A percentile compares a stretch with the other conserved stretches of the same genome.
Evolutionary conservation across 2,797 vertebrate species (phyloP).

Genomic region (Muscicapa comitata): DNA sequence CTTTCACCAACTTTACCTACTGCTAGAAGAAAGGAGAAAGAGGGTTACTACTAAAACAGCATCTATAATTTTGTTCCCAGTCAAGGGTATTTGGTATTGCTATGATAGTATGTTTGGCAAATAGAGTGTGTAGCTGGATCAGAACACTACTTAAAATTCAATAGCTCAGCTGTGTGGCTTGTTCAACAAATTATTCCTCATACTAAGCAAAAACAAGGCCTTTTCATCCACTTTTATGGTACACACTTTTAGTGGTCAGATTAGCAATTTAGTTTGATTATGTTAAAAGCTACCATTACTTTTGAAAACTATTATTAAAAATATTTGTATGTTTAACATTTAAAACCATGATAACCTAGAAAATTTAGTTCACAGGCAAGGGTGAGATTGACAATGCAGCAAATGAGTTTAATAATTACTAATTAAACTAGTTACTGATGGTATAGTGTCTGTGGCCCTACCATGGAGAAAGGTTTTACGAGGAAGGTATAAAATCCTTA

Average conservation of each 20-base stretch:
- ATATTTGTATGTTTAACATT: not conserved
- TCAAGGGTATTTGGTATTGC: not conserved
- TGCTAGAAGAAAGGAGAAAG: not conserved
- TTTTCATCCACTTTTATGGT: not conserved
- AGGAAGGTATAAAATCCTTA: not conserved
- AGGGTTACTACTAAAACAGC: not conserved
- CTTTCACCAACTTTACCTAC: not conserved
- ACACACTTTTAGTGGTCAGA: not conserved
- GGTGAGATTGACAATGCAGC: not conserved
- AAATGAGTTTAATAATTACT: not conserved
- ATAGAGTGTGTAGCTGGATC: not conserved
- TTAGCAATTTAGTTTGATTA: not conserved
- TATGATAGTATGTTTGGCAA: not conserved
- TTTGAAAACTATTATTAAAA: not conserved
- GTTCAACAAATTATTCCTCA: not conserved
- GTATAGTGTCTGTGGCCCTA: not conserved
- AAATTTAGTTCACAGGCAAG: not conserved
- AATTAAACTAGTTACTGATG: not conserved
- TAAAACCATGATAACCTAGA: not conserved
- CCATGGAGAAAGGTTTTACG: not conserved
- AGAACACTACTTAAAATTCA: not conserved
- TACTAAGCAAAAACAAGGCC: not conserved
- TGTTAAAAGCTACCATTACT: not conserved
- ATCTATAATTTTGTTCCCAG: not conserved
- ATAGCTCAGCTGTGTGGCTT: not conserved